These are phyloP conservation scores for Calycopis cecrops DNA, from an alignment of 1,140 invertebrate species.

Conservation along the genomic window DNA sequence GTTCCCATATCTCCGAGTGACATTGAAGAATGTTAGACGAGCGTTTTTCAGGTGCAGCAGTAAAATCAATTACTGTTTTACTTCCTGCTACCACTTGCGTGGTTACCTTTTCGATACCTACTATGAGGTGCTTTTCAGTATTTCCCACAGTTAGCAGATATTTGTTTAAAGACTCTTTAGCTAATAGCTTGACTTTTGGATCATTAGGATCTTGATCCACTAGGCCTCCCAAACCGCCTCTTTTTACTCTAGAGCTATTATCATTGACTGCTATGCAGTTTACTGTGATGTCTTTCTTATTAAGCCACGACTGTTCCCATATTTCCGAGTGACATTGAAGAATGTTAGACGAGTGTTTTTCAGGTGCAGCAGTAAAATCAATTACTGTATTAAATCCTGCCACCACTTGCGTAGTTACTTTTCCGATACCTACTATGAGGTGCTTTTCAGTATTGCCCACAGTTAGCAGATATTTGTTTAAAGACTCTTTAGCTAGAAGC, in stretches of 20 bases:
- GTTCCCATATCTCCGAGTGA: slow-evolving; percentile 24
- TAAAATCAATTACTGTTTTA: slow-evolving; percentile 33
- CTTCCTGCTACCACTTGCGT: slow-evolving; percentile 35
- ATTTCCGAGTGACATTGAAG: slow-evolving; percentile 23
- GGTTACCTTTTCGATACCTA: slow-evolving; percentile 30
- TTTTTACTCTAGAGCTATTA: not conserved
- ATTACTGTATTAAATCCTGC: slow-evolving; percentile 30
- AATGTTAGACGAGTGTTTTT: not conserved
- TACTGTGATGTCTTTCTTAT: slow-evolving; percentile 17
- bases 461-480: slow-evolving; percentile 30
- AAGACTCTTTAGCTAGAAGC: slow-evolving; percentile 33
- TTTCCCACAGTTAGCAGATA: slow-evolving; percentile 28
- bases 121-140: slow-evolving; percentile 22
- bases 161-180: slow-evolving; percentile 33
- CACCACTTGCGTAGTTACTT: slow-evolving; percentile 36
- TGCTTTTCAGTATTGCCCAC: slow-evolving; percentile 24
- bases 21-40: slow-evolving; percentile 12
- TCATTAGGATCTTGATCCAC: slow-evolving; percentile 14
- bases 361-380: slow-evolving; percentile 27
- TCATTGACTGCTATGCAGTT: slow-evolving; percentile 11
- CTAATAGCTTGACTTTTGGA: slow-evolving; percentile 28
- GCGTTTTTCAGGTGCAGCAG: slow-evolving; percentile 13
- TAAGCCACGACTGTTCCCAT: slow-evolving; percentile 21
- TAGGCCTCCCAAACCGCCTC: not conserved
- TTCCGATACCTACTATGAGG: slow-evolving; percentile 25